phyloP scores from a whole-genome alignment of 2,113 vertebrate genomes.

The Mesoclemmys tuberculata region DNA sequence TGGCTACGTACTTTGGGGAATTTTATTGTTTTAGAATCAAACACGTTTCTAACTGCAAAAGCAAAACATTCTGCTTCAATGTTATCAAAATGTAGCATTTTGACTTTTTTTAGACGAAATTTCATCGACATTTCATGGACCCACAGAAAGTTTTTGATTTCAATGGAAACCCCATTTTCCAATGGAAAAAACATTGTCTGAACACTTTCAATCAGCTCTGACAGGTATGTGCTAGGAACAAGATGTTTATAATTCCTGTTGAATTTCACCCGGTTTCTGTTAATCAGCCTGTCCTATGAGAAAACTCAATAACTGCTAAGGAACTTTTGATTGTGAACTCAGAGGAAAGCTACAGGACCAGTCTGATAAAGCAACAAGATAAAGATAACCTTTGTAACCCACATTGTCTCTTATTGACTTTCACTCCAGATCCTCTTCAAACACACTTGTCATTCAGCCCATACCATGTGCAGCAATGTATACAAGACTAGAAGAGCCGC shows the following conservation, averaged over 20 bases:
- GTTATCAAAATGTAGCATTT: neutral
- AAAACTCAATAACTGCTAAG: neutral
- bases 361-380: neutral
- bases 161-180: neutral
- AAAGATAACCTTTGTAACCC: neutral
- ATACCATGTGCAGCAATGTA: neutral
- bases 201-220: neutral
- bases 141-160: neutral
- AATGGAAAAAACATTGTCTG: neutral
- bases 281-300: neutral
- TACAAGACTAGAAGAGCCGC: neutral
- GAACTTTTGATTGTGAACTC: neutral
- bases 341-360: neutral
- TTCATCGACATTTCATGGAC: neutral
- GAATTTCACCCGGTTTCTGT: neutral
- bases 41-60: neutral
- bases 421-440: neutral
- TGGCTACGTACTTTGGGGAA: neutral
- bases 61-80: neutral
- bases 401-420: neutral
- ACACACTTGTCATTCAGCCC: neutral
- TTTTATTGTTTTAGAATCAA: neutral
- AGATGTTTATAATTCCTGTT: neutral
- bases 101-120: neutral
- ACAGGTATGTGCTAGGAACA: neutral